Evolutionary conservation across 2,797 vertebrate genomes (phyloP).

Genomic region (Crocidura indochinensis): DNA sequence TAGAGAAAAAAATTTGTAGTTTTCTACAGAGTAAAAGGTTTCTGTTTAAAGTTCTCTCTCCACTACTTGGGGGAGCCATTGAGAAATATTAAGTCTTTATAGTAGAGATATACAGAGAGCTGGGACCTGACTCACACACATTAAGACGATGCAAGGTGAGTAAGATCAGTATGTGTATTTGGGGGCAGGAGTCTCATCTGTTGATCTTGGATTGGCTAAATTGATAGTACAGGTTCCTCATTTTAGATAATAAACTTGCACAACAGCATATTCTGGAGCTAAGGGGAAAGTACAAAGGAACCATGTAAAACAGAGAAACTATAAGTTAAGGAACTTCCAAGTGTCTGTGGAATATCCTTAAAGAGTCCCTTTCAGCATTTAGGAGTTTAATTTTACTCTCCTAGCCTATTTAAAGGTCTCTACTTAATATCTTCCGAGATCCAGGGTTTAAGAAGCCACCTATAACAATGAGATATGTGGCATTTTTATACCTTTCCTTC

Average conservation of each 20-base stretch:
- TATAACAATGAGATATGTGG: not conserved
- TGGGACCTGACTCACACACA: not conserved
- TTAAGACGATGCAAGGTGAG: not conserved
- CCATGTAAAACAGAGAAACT: too few relatives aligned
- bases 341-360: not conserved
- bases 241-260: not conserved
- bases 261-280: not conserved
- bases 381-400: slow-evolving; percentile 15
- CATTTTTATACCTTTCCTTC: too few relatives aligned
- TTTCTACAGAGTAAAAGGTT: not conserved
- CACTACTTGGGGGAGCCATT: not conserved
- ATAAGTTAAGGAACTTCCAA: not conserved
- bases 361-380: not conserved
- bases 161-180: not conserved
- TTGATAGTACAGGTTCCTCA: not conserved
- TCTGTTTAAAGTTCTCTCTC: not conserved
- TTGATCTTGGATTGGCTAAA: not conserved
- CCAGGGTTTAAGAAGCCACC: not conserved
- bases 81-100: not conserved
- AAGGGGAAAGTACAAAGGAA: not conserved
- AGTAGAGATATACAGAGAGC: not conserved
- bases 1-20: not conserved
- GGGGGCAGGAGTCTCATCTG: too few relatives aligned
- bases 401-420: not conserved
- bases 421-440: not conserved